phyloP scores from a whole-genome alignment of 2,113 vertebrate species.

The Tupaia chinensis region DNA sequence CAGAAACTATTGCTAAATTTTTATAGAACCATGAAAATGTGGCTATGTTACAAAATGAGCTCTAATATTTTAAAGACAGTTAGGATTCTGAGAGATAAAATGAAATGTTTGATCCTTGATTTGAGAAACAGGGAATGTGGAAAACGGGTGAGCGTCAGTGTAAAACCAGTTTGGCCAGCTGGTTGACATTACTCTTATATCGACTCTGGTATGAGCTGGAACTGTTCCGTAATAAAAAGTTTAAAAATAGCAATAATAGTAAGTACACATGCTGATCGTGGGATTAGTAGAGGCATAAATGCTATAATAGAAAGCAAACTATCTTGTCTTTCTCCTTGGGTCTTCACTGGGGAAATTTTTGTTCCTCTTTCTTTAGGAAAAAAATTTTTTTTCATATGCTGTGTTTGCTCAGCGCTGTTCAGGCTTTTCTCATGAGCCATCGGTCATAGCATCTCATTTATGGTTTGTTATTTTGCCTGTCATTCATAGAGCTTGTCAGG shows the following conservation, averaged over 20 bases:
- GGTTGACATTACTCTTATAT: neutral
- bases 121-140: neutral
- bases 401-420: neutral
- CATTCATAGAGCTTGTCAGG: slow-evolving; percentile 2
- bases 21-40: neutral
- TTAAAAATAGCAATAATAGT: neutral
- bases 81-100: neutral
- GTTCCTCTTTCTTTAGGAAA: neutral
- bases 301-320: neutral
- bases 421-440: neutral
- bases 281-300: neutral
- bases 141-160: neutral
- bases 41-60: neutral
- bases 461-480: slow-evolving; percentile 29
- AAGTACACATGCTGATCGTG: neutral
- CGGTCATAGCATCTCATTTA: slow-evolving; percentile 5
- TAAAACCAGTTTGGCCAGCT: neutral
- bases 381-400: neutral
- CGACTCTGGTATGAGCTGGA: neutral
- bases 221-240: neutral
- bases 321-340: neutral
- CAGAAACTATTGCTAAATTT: neutral
- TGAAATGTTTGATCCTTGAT: neutral
- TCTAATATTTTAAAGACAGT: neutral
- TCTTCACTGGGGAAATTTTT: neutral